Evolutionary conservation across 2,888 invertebrate genomes (phyloP).

Genomic region (Tanytarsus gracilentus): DNA sequence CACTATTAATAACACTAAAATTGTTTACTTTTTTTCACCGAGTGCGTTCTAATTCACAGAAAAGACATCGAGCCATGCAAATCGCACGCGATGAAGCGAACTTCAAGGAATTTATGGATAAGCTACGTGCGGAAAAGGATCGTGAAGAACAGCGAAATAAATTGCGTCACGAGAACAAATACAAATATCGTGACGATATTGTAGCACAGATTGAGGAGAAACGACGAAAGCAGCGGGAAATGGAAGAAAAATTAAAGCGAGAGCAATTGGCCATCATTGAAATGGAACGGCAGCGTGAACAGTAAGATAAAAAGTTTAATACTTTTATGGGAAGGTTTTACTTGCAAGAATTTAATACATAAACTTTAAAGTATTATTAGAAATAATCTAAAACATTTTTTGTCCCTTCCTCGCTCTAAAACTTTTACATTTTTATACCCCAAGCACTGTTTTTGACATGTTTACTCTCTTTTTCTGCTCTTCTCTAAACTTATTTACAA

Average conservation of each 20-base stretch:
- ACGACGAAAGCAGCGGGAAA: conserved; percentile 37
- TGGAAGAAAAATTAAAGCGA: conserved; percentile 35
- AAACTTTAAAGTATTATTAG: no score
- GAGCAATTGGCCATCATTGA: conserved; percentile 39
- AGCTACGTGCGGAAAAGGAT: conserved; percentile 38
- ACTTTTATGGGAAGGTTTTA: neutral
- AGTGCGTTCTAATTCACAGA: conserved; percentile 29
- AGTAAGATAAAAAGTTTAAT: conserved; percentile 6
- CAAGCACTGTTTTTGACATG: no score
- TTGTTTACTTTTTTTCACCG: neutral
- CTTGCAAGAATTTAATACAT: no score
- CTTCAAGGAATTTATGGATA: conserved; percentile 37
- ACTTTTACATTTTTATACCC: no score
- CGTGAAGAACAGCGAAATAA: conserved; percentile 36
- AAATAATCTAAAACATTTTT: no score
- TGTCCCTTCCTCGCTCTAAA: no score
- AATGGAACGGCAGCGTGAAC: conserved; percentile 38
- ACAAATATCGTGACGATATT: conserved; percentile 39
- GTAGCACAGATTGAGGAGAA: conserved; percentile 41
- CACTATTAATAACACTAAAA: neutral
- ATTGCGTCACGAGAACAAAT: conserved; percentile 35
- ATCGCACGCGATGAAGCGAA: conserved; percentile 40
- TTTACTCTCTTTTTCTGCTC: neutral
- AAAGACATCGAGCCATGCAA: conserved; percentile 39
- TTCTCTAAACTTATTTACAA: no score